Evolutionary conservation across 2,113 vertebrate genomes (phyloP).

Genomic region (Turdus rufiventris): DNA sequence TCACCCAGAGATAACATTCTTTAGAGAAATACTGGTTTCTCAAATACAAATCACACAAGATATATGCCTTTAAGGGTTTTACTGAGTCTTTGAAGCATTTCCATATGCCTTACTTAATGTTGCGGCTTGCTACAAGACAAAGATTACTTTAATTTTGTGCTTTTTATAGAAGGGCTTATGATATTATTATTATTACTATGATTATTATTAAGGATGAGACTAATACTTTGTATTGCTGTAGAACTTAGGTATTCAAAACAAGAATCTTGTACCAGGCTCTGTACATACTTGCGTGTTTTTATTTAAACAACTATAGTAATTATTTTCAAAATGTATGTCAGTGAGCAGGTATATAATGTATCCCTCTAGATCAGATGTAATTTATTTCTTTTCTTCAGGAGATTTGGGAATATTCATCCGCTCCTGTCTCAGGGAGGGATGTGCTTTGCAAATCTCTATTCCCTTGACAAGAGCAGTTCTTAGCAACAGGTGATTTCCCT

Average conservation of each 20-base stretch:
- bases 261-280: neutral
- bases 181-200: neutral
- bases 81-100: neutral
- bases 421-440: neutral
- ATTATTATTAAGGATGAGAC: neutral
- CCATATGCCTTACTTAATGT: neutral
- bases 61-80: neutral
- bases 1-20: neutral
- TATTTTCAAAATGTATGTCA: neutral
- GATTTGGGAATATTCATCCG: neutral
- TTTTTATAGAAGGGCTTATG: neutral
- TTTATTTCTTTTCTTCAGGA: neutral
- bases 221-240: neutral
- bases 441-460: neutral
- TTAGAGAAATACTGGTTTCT: neutral
- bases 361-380: neutral
- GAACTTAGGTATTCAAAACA: neutral
- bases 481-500: neutral
- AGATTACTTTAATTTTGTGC: neutral
- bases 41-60: neutral
- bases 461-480: neutral
- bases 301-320: neutral
- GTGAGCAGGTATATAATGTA: neutral
- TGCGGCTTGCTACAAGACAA: neutral
- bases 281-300: neutral